These are phyloP conservation scores for Nyctibius bracteatus DNA, from an alignment of 2,113 vertebrate genomes.

Conservation along the genomic window DNA sequence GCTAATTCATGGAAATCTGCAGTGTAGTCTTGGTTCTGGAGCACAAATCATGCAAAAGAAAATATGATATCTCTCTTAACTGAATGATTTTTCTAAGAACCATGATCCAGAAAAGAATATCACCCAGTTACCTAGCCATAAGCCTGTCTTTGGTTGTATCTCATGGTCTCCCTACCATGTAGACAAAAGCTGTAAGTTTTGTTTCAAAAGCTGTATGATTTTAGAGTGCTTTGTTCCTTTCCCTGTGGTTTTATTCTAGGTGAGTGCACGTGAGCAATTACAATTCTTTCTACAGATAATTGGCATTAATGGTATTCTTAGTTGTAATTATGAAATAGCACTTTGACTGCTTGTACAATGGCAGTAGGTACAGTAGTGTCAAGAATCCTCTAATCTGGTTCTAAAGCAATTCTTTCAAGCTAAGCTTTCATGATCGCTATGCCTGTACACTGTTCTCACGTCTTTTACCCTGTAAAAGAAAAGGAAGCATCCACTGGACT, in stretches of 20 bases:
- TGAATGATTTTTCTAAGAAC: not conserved
- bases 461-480: constrained; percentile 36
- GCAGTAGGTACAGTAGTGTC: constrained; percentile 33
- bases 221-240: not conserved
- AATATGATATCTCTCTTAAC: not conserved
- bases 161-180: not conserved
- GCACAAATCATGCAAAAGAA: not conserved
- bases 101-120: not conserved
- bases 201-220: not conserved
- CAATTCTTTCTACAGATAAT: constrained; percentile 35
- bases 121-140: not conserved
- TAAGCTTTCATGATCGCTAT: constrained; percentile 22
- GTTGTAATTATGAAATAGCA: constrained; percentile 34
- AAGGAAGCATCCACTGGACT: not conserved
- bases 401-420: constrained; percentile 56
- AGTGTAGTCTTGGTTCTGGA: not conserved
- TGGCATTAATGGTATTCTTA: constrained; percentile 59
- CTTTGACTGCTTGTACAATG: constrained; percentile 52
- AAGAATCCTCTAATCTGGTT: constrained; percentile 51
- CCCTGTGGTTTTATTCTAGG: constrained; percentile 19
- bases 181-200: not conserved
- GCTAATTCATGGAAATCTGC: not conserved
- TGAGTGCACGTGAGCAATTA: constrained; percentile 42
- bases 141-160: not conserved
- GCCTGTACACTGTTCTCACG: constrained; percentile 16